phyloP scores from a whole-genome alignment of 2,797 vertebrate genomes.

The Arnoldichthys spilopterus region DNA sequence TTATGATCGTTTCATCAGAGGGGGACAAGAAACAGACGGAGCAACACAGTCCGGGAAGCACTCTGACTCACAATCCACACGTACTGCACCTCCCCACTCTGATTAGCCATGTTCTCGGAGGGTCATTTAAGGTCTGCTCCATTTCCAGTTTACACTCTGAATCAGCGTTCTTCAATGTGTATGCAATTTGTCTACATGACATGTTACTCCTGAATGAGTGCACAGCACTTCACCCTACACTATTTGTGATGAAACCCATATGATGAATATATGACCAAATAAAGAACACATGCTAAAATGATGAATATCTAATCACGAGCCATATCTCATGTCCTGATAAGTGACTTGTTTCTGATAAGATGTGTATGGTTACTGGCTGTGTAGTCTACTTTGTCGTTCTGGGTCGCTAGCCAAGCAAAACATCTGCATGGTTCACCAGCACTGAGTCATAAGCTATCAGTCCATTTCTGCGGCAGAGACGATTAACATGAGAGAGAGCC shows the following conservation, averaged over 20 bases:
- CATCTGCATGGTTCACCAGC: slow-evolving; percentile 16
- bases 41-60: slow-evolving; percentile 35
- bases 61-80: slow-evolving; percentile 30
- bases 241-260: slow-evolving; percentile 8
- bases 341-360: background rate
- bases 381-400: background rate
- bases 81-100: background rate
- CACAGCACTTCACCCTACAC: background rate
- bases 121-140: slow-evolving; percentile 36
- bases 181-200: slow-evolving; percentile 12
- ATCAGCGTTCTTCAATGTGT: slow-evolving; percentile 12
- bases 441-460: slow-evolving; percentile 25
- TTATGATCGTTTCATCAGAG: slow-evolving; percentile 22
- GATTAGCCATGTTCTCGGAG: slow-evolving; percentile 3
- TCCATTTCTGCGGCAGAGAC: slow-evolving; percentile 4
- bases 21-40: slow-evolving; percentile 20
- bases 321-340: slow-evolving; percentile 7
- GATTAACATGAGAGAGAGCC: slow-evolving; percentile 20
- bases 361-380: background rate
- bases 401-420: slow-evolving; percentile 1
- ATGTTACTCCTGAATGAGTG: slow-evolving; percentile 8
- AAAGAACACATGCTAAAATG: background rate
- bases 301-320: background rate
- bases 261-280: background rate
- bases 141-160: slow-evolving; percentile 34